A percentile compares a stretch with the other conserved stretches of the same genome.
Conservation (phyloP, 2,888 invertebrate genomes). For the Opisthograptis luteolata region DNA sequence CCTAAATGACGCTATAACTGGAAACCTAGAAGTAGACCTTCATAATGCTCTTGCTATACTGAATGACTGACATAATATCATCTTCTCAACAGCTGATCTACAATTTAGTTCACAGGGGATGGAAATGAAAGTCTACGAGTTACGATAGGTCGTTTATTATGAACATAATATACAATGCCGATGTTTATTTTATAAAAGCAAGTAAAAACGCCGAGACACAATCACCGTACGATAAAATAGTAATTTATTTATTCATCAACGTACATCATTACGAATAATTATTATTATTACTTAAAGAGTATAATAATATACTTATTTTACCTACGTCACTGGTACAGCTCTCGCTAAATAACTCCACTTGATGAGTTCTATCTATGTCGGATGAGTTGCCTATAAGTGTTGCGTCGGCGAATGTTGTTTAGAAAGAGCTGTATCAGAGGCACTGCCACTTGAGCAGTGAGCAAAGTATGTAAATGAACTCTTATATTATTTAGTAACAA, state of each 20-base stretch:
- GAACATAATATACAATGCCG: constrained; percentile 82
- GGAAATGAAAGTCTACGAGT: constrained; percentile 45
- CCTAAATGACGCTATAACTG: no score
- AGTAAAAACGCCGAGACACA: constrained; percentile 77
- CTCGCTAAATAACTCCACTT: not conserved
- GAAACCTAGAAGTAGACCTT: no score
- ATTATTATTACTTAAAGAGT: no score
- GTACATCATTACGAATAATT: constrained; percentile 45
- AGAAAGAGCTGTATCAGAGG: constrained; percentile 4
- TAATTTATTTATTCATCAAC: constrained; percentile 46
- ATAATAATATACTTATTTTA: constrained; percentile 55
- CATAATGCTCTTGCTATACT: no score
- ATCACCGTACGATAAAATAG: constrained; percentile 71
- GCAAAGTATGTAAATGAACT: not conserved
- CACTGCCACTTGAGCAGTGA: not conserved
- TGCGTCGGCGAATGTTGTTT: not conserved
- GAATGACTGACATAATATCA: no score
- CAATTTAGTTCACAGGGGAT: not conserved
- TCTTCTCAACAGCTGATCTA: not conserved
- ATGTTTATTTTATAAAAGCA: constrained; percentile 81
- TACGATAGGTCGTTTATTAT: constrained; percentile 77
- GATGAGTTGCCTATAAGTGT: not conserved
- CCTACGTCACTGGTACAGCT: constrained; percentile 17
- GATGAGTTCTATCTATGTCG: not conserved
- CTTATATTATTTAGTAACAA: not conserved